These are phyloP conservation scores for Drosophila bunnanda DNA, from an alignment of 2,888 invertebrate genomes.

Conservation along the genomic window DNA sequence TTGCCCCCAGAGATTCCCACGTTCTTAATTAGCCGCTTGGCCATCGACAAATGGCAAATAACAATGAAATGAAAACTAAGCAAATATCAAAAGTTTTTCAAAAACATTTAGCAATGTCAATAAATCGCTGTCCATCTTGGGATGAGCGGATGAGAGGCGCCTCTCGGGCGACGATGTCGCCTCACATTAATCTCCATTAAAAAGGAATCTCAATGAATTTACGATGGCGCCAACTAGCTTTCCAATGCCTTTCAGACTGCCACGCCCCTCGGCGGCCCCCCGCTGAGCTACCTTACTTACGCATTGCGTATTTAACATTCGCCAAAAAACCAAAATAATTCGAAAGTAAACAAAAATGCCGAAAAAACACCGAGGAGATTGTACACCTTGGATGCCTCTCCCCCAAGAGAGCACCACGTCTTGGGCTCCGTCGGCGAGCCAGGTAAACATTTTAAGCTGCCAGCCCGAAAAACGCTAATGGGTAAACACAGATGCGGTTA, in stretches of 20 bases:
- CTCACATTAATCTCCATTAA: constrained; percentile 82
- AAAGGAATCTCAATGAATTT: constrained; percentile 82
- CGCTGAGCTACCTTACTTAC: constrained; percentile 68
- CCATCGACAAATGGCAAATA: constrained; percentile 31
- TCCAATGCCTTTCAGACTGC: constrained; percentile 38
- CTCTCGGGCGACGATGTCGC: constrained; percentile 21
- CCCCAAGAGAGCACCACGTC: constrained; percentile 1
- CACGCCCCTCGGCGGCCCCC: constrained; percentile 4
- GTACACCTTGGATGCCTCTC: constrained; percentile 37
- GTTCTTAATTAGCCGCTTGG: constrained; percentile 66
- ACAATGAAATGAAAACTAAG: constrained; percentile 47
- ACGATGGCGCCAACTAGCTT: constrained; percentile 67
- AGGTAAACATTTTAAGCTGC: constrained; percentile 49
- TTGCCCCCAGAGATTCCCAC: constrained; percentile 58
- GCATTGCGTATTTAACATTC: constrained; percentile 68
- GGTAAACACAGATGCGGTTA: constrained; percentile 77
- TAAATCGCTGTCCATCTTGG: constrained; percentile 36
- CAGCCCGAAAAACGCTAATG: constrained; percentile 76
- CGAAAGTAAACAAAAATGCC: constrained; percentile 71
- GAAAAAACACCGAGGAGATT: constrained; percentile 69
- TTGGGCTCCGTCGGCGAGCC: constrained; percentile 30
- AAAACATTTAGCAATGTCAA: constrained; percentile 80
- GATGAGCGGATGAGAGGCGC: constrained; percentile 24
- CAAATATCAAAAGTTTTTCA: constrained; percentile 55
- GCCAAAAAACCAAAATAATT: constrained; percentile 67